phyloP scores from a whole-genome alignment of 1,140 invertebrate genomes.

The Popillia japonica region DNA sequence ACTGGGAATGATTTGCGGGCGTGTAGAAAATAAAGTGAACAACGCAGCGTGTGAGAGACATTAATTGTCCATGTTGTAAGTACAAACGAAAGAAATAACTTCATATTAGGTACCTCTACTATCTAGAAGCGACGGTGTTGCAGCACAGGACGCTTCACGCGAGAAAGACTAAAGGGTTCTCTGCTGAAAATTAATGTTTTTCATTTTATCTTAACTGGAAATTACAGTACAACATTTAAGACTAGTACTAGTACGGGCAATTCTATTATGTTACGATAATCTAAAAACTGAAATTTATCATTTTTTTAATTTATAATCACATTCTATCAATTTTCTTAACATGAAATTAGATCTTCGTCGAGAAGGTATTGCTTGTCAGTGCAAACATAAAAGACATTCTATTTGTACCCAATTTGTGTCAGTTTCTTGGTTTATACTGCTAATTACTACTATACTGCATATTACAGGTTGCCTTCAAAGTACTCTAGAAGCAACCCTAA shows the following conservation, averaged over 20 bases:
- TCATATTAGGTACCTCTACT: background rate
- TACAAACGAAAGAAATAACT: background rate
- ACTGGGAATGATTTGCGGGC: background rate
- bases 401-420: too few species aligned
- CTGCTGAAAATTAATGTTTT: background rate
- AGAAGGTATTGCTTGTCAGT: too few species aligned
- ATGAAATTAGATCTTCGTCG: too few species aligned
- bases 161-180: background rate
- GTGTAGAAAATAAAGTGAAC: background rate
- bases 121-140: background rate
- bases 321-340: too few species aligned
- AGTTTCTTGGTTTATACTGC: too few species aligned
- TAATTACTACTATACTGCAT: too few species aligned
- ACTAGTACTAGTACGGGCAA: background rate
- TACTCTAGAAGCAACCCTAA: too few species aligned
- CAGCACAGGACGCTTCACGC: background rate
- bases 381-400: too few species aligned
- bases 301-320: background rate
- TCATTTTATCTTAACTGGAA: background rate
- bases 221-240: background rate
- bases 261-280: background rate
- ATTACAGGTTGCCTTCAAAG: too few species aligned
- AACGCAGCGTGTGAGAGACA: background rate
- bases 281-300: background rate
- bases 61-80: conserved; percentile 1